Evolutionary conservation across 2,888 invertebrate genomes (phyloP), one percentile per base, ranked within the genome.

Genomic region (Campaea margaritaria): DNA sequence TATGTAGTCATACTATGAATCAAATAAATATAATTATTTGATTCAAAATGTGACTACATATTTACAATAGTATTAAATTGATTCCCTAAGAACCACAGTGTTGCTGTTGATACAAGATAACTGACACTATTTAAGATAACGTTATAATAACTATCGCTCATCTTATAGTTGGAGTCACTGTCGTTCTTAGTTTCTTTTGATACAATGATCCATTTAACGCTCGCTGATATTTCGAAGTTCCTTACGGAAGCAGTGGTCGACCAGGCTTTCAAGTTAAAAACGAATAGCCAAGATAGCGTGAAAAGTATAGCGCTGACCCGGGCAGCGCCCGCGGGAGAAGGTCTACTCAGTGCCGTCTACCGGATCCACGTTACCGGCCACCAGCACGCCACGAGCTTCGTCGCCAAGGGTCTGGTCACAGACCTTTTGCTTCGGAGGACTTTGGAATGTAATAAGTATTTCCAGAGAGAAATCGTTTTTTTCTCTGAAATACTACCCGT

Each of bases 301-400:
- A 64, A 75, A 66, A 68, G 49, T 28, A 59, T 83, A 13, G 65
- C 71, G 54, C 62, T 87, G 10, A 67, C 70, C 1, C 70, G 75
- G 67, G 86, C 78, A 0, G 79, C 81, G 0, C 75, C 81, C 0
- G 76, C 76, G 0, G 86, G 85, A 0, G 82, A 85, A 60, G 85
- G 86, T 0, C 63, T 85, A 3, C 63, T 86, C 11, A 77, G 85
- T 53, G 82, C 78, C 8, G 83, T 87, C 2, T 85, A 82, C 60
- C 73, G 85, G 14, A 74, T 87, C 15, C 57, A 67, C 10, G 77
- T 78, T 0, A 69, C 52, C 9, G 82, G 83, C 1, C 42, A 64
- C 0, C 45, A 55, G 3, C 53, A 76, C 16, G 68, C 64, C 3
- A 64, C 75, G 0, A 76, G 70, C 8, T 83, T 86, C 38, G 62